A percentile compares a stretch with the other conserved stretches of the same genome.
Evolutionary conservation across 1,140 invertebrate genomes (phyloP).

Genomic region (Lycorma delicatula): DNA sequence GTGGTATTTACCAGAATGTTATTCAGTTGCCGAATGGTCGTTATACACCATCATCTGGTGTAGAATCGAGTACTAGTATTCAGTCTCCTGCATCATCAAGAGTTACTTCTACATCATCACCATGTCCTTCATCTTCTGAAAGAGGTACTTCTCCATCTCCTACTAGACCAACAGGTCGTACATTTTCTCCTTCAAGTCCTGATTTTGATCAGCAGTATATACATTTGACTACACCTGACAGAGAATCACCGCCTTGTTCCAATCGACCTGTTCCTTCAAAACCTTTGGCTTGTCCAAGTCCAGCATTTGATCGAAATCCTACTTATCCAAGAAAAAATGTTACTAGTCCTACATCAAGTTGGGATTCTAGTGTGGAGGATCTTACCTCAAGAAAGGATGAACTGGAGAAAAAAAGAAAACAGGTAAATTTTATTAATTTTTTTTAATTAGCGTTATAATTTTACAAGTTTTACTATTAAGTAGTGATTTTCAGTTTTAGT

Average conservation of each 20-base stretch:
- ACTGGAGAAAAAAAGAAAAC: constrained; percentile 42
- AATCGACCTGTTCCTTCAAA: not conserved
- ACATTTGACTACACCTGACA: not conserved
- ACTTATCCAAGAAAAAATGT: constrained; percentile 9
- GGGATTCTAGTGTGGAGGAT: constrained; percentile 21
- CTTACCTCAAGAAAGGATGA: constrained; percentile 36
- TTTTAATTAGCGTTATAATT: too few relatives aligned
- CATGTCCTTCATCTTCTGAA: not conserved
- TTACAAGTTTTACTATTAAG: too few relatives aligned
- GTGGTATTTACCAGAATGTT: constrained; percentile 15
- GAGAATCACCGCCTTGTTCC: not conserved
- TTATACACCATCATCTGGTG: not conserved
- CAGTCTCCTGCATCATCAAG: too few relatives aligned
- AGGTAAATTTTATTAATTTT: constrained; percentile 25
- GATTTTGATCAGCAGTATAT: too few relatives aligned
- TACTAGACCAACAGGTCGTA: not conserved
- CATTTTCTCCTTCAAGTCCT: not conserved
- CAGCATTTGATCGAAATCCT: constrained; percentile 21
- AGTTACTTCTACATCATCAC: not conserved
- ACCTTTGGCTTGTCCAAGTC: constrained; percentile 18
- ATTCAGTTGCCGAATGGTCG: constrained; percentile 12
- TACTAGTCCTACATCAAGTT: constrained; percentile 25
- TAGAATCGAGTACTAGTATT: too few relatives aligned
- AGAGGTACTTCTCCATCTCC: not conserved
- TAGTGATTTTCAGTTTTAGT: too few relatives aligned